These are phyloP conservation scores for Proteles cristata DNA, from an alignment of 2,113 vertebrate species.

Conservation along the genomic window DNA sequence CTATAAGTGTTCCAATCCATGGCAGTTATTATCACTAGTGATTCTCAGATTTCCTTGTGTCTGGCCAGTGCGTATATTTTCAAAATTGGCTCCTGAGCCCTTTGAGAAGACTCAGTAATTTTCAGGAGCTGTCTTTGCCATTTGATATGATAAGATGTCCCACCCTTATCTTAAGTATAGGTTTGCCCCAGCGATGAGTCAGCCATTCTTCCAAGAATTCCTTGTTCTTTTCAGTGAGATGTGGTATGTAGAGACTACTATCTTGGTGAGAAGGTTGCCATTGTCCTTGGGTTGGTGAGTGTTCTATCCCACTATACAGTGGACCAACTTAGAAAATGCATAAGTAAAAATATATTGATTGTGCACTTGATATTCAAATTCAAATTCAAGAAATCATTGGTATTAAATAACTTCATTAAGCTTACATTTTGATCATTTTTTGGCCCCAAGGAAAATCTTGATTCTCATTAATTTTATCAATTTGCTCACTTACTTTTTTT, in stretches of 20 bases:
- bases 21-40: not conserved
- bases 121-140: not conserved
- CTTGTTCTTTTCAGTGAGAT: not conserved
- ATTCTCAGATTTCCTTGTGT: not conserved
- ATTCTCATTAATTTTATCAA: not conserved
- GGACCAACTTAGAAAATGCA: not conserved
- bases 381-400: not conserved
- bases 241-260: not conserved
- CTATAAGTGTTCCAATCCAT: not conserved
- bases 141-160: not conserved
- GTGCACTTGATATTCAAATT: not conserved
- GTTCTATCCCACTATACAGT: not conserved
- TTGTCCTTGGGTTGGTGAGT: not conserved
- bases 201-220: not conserved
- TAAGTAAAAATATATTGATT: not conserved
- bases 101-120: not conserved
- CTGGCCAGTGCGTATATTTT: not conserved
- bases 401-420: not conserved
- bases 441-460: not conserved
- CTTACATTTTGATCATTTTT: not conserved
- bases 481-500: slow-evolving; percentile 16
- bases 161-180: not conserved
- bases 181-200: not conserved
- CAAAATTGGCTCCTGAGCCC: not conserved
- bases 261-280: not conserved